These are phyloP conservation scores for Volucella zonaria DNA, from an alignment of 2,888 invertebrate species.

Conservation along the genomic window DNA sequence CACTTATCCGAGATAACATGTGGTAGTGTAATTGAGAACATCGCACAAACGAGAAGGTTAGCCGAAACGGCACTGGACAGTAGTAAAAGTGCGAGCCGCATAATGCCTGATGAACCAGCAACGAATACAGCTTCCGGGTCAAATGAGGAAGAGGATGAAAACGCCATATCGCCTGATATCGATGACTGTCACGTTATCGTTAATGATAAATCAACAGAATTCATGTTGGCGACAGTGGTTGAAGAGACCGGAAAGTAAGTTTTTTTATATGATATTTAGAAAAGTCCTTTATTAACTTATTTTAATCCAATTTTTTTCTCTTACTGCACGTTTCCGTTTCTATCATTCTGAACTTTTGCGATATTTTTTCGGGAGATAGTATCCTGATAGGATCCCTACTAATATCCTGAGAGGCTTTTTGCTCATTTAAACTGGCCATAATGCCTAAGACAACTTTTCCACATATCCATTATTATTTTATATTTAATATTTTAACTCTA, in stretches of 20 bases:
- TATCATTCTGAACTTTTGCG: no score
- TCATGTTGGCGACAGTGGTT: constrained; percentile 93
- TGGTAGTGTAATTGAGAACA: constrained; percentile 94
- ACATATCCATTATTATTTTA: no score
- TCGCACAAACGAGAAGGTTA: constrained; percentile 90
- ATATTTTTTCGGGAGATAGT: no score
- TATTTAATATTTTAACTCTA: no score
- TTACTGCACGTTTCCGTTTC: neutral
- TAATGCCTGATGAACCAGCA: constrained; percentile 88
- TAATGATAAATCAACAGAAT: constrained; percentile 95
- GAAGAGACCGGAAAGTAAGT: constrained; percentile 92
- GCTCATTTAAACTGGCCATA: no score
- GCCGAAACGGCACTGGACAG: constrained; percentile 89
- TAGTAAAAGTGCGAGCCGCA: constrained; percentile 83
- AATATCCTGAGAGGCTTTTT: no score
- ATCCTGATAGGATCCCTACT: no score
- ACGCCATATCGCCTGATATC: constrained; percentile 85
- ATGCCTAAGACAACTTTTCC: no score
- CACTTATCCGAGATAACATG: constrained; percentile 88
- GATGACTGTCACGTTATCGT: constrained; percentile 93
- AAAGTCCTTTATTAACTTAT: neutral
- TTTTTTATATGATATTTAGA: neutral
- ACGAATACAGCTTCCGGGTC: constrained; percentile 96
- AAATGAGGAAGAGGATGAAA: constrained; percentile 92
- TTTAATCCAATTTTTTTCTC: neutral